Percentiles rank a stretch among this genome's conserved stretches.
Conservation (phyloP, 2,797 vertebrate genomes). For the Sitta carolinensis region DNA sequence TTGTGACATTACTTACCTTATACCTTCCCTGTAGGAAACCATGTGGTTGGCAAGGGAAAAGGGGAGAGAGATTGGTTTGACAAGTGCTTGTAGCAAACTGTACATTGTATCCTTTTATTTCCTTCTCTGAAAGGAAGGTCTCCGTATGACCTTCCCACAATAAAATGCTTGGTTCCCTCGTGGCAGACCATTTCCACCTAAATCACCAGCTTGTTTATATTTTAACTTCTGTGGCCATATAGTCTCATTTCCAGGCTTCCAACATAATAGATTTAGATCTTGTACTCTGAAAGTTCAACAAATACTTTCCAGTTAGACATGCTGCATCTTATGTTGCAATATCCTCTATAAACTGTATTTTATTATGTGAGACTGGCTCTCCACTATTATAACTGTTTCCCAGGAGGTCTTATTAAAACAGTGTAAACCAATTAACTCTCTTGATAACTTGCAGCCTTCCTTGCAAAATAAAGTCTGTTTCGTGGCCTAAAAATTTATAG, state of each 20-base stretch:
- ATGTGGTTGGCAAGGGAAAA: background rate
- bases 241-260: constrained; percentile 21
- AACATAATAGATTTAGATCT: background rate
- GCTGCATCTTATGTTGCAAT: constrained; percentile 7
- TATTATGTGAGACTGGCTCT: constrained; percentile 63
- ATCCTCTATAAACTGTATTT: constrained; percentile 41
- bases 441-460: constrained; percentile 58
- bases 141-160: background rate
- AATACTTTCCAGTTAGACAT: constrained; percentile 47
- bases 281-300: constrained; percentile 7
- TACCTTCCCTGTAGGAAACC: background rate
- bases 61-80: background rate
- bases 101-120: background rate
- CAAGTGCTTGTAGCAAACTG: background rate
- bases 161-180: background rate
- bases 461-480: constrained; percentile 54
- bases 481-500: constrained; percentile 53
- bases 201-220: background rate
- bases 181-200: background rate
- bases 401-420: constrained; percentile 73
- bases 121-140: background rate
- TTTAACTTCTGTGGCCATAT: background rate
- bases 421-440: constrained; percentile 71
- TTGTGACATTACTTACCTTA: background rate
- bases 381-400: constrained; percentile 53